A percentile compares a stretch with the other conserved stretches of the same genome.
Conservation (phyloP, 2,888 invertebrate genomes). For the Yponomeuta malinellus region DNA sequence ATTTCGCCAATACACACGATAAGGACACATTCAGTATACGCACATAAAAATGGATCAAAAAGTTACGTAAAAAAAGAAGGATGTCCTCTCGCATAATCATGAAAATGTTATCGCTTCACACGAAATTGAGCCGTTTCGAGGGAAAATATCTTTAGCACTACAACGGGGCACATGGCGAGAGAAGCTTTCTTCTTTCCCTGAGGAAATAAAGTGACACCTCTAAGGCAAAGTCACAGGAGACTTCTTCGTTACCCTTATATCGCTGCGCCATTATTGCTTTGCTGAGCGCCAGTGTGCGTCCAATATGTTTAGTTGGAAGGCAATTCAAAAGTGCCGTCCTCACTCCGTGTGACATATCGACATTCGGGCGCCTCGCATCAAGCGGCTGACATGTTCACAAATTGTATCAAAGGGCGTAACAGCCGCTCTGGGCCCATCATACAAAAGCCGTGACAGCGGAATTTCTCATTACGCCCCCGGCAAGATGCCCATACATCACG, state of each 20-base stretch:
- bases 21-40: constrained; percentile 12
- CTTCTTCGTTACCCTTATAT: constrained; percentile 12
- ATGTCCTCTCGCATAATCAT: constrained; percentile 47
- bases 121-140: constrained; percentile 48
- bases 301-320: constrained; percentile 3
- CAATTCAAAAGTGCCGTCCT: constrained; percentile 4
- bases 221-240: constrained; percentile 18
- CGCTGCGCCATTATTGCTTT: neutral
- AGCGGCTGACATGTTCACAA: constrained; percentile 29
- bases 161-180: constrained; percentile 25
- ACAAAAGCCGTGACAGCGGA: constrained; percentile 68
- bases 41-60: constrained; percentile 30
- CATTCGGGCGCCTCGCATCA: constrained; percentile 21
- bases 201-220: constrained; percentile 33
- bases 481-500: constrained; percentile 67
- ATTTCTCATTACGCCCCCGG: constrained; percentile 69
- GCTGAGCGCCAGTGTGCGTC: neutral
- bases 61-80: constrained; percentile 37
- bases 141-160: constrained; percentile 42
- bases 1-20: neutral
- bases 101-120: constrained; percentile 51
- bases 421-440: constrained; percentile 44
- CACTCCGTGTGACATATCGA: constrained; percentile 13
- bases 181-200: constrained; percentile 23
- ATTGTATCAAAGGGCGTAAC: constrained; percentile 37